Conservation (phyloP, 2,797 vertebrate species). For the Ctenopoma multispine region DNA sequence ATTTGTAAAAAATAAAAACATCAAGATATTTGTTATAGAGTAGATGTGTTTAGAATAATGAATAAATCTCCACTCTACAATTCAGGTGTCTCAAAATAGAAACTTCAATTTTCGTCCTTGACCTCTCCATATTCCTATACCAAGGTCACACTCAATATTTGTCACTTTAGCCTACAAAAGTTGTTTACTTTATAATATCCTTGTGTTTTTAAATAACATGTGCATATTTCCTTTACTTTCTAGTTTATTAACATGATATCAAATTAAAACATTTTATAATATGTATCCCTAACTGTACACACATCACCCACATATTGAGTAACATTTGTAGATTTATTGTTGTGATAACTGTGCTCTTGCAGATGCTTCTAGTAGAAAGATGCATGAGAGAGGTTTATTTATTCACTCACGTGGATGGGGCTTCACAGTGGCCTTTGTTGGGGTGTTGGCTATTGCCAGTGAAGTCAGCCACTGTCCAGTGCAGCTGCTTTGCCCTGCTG, state of each 20-base stretch:
- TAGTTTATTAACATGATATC: no score
- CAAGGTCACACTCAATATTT: no score
- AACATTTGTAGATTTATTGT: constrained; percentile 46
- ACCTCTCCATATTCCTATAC: no score
- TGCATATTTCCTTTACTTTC: no score
- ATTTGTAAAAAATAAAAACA: no score
- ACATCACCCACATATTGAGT: neutral
- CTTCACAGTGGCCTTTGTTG: constrained; percentile 80
- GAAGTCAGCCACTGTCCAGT: constrained; percentile 82
- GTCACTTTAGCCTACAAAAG: no score
- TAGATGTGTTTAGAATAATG: neutral
- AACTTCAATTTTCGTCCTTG: no score
- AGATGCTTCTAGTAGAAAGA: constrained; percentile 65
- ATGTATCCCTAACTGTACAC: constrained; percentile 14
- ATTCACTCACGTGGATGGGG: constrained; percentile 68
- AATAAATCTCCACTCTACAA: neutral
- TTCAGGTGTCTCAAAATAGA: no score
- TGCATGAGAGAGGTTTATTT: constrained; percentile 75
- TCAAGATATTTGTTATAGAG: neutral
- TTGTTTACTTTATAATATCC: no score
- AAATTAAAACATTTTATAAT: neutral
- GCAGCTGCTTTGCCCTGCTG: constrained; percentile 81
- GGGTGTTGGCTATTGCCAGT: constrained; percentile 67
- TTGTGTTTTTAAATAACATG: no score
- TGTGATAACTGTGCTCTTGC: constrained; percentile 61